Evolutionary conservation across 2,797 vertebrate species (phyloP).

Genomic region (Intellagama lesueurii): DNA sequence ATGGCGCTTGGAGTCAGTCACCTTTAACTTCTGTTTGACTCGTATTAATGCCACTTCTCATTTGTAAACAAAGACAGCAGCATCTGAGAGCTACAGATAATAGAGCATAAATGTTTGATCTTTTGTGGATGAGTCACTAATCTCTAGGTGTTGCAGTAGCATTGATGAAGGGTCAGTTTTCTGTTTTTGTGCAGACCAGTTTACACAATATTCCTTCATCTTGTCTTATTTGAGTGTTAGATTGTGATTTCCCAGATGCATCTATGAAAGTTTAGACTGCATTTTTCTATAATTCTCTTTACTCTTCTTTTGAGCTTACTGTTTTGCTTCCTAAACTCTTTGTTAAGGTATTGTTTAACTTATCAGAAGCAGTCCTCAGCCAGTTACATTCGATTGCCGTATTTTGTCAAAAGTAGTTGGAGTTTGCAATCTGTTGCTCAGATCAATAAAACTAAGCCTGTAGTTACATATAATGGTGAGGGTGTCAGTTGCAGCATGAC

Average conservation of each 20-base stretch:
- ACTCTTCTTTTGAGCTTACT: background rate
- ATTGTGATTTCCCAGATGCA: slow-evolving; percentile 47
- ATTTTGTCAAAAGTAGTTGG: background rate
- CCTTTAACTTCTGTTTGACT: slow-evolving; percentile 26
- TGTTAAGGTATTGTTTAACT: background rate
- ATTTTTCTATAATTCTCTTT: background rate
- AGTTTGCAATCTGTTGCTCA: background rate
- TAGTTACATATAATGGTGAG: background rate
- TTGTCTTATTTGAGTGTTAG: slow-evolving; percentile 49
- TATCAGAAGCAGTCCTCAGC: slow-evolving; percentile 1
- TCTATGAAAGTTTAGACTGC: background rate
- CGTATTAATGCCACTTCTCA: slow-evolving; percentile 43
- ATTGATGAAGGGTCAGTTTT: background rate
- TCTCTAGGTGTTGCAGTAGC: background rate
- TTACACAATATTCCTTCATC: slow-evolving; percentile 50
- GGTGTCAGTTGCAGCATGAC: background rate
- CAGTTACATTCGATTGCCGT: background rate
- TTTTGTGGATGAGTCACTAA: background rate
- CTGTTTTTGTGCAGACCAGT: slow-evolving; percentile 49
- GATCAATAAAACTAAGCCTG: background rate
- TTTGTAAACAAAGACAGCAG: slow-evolving; percentile 30
- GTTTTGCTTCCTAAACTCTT: slow-evolving; percentile 16
- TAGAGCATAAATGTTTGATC: background rate
- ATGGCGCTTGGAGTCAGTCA: slow-evolving; percentile 22
- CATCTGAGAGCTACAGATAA: slow-evolving; percentile 46